Evolutionary conservation across 2,113 vertebrate species (phyloP), one percentile per base, ranked within the genome.

Genomic region (Epinephelus moara): DNA sequence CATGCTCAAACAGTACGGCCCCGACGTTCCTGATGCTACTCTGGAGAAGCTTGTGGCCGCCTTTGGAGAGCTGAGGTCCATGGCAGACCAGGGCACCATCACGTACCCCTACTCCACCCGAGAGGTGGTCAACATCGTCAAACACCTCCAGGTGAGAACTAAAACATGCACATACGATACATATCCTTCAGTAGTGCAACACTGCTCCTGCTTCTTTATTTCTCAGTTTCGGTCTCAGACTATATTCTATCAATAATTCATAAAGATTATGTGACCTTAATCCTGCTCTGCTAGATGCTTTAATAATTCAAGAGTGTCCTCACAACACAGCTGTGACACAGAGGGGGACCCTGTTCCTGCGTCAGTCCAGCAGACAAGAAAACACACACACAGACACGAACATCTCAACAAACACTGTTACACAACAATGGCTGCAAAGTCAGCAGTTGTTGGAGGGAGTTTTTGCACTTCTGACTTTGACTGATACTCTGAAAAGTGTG

Each of bases 71-170:
- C 96, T 99, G 60, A 94, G 98, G 79, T 95, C 88, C 55, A 96
- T 99, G 96, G 98, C 98, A 25, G 98, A 99, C 91, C 97, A 97
- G 93, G 98, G 98, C 66, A 96, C 96, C 84, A 99, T 99, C 90
- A 96, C 96, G n/a, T 99, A 99, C 85, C 98, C 98, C 4, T 99
- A 99, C 84, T 99, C 98, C 62, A 99, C 98, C 50, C 94, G 98
- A 84, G 98, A 99, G 94, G 98, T 99, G 84, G 97, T 99, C 90
- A 99, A 97, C 92, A 97, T 99, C 14, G 97, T 99, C 66, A 99
- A 96, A 88, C 98, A 99, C 86, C 95, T 99, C 50, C 97, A 99
- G 98, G 98, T 99, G 94, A 61, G 75, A 95, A 6, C 42, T 9
- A 45, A 10, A 27, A 33, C 18, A 19, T 21, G 40, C 13, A 13